Evolutionary conservation across 2,797 vertebrate species (phyloP), one percentile per base, ranked within the genome.

Genomic region (Bradypus variegatus): DNA sequence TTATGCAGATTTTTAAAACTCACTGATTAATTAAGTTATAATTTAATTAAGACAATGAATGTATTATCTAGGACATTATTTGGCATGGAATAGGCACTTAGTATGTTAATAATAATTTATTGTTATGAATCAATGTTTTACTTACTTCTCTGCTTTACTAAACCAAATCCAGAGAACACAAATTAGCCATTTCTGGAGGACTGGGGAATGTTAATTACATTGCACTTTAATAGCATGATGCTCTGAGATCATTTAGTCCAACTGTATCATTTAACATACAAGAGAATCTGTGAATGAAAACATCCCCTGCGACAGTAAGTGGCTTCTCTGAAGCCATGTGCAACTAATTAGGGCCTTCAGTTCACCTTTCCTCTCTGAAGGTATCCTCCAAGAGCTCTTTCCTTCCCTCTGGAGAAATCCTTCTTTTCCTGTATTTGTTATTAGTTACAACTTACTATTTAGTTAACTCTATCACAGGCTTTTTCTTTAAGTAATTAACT

Each of bases 351-450:
- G 58, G 67, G 55, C 82, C 83, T 77, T 86, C 65, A 21, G 25
- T 19, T 91, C 23, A 88, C 69, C 82, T 82, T 41, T 93, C 90
- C 41, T 92, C 91, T 92, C 76, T 73, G 14, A 85, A 93, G 91
- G 90, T 45, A 81, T 93, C 77, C 77, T 95, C 80, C n/a, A 88
- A 69, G 50, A 55, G 80, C 72, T 58, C 27, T 50, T 82, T 84
- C n/a, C 18, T 94, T 90, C 55, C 45, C 92, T 92, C 86, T 73
- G 38, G 86, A 93, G 89, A 93, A 83, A 95, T 48, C 64, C 36
- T 86, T 91, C 80, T 88, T 89, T 91, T 53, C 78, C 86, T 88
- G 15, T 93, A 77, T 92, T 93, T 95, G 72, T 93, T 60, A 78
- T 36, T 90, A 78, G 14, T 16, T 10, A 64, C 48, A 62, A 89